phyloP scores from a whole-genome alignment of 2,113 vertebrate genomes.

The Ctenodactylus gundi region DNA sequence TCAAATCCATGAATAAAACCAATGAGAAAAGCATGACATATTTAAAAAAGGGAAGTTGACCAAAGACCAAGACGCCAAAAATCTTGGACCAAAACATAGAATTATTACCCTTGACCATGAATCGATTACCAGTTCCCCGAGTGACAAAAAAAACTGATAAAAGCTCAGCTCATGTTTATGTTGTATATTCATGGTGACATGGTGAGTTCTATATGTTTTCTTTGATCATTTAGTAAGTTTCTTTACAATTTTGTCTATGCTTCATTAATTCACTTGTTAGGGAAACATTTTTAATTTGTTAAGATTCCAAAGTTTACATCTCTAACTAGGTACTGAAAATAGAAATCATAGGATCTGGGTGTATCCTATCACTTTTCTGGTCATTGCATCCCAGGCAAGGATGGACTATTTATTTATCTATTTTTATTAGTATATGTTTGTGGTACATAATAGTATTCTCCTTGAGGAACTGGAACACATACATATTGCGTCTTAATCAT shows the following conservation, averaged over 20 bases:
- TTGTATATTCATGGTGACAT: neutral
- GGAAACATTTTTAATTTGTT: constrained; percentile 34
- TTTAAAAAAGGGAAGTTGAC: neutral
- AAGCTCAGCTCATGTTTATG: neutral
- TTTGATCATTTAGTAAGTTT: constrained; percentile 35
- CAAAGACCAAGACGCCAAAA: neutral
- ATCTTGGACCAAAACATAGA: neutral
- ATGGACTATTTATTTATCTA: no score
- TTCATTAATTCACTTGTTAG: neutral
- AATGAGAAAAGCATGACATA: neutral
- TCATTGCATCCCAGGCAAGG: neutral
- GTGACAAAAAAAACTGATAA: neutral
- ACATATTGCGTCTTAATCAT: no score
- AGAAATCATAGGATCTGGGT: neutral
- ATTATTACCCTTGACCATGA: neutral
- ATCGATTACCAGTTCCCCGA: neutral
- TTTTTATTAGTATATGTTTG: no score
- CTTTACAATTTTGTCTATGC: constrained; percentile 28
- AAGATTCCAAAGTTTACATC: constrained; percentile 12
- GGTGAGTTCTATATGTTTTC: constrained; percentile 32
- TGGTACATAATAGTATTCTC: no score
- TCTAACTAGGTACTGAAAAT: constrained; percentile 19
- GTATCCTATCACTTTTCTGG: neutral
- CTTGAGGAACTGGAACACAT: no score
- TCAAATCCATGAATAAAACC: neutral